Percentiles rank a stretch among this genome's conserved stretches.
Conservation (phyloP, 2,113 vertebrate species). For the Odocoileus hemionus region DNA sequence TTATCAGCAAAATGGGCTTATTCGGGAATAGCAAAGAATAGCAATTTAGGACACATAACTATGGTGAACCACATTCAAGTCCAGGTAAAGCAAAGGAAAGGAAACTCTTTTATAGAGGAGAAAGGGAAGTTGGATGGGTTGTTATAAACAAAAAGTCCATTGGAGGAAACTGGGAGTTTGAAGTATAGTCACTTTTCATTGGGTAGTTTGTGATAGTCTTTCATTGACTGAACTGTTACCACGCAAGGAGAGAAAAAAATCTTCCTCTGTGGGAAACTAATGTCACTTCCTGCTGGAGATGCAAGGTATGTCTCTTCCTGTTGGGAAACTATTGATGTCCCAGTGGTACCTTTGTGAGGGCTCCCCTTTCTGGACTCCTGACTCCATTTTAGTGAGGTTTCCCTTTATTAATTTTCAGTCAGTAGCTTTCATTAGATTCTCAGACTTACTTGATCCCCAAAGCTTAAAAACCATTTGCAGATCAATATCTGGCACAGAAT, state of each 20-base stretch:
- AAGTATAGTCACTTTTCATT: background rate
- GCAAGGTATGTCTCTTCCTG: background rate
- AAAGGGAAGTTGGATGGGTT: background rate
- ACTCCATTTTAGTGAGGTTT: background rate
- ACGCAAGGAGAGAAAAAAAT: background rate
- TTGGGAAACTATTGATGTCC: background rate
- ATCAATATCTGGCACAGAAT: background rate
- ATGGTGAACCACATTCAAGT: background rate
- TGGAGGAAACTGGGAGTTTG: background rate
- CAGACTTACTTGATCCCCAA: background rate
- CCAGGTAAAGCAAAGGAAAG: background rate
- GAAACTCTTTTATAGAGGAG: background rate
- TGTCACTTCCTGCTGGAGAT: background rate
- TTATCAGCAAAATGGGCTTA: background rate
- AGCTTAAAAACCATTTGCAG: background rate
- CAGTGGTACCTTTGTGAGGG: background rate
- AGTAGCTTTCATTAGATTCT: background rate
- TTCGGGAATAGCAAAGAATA: background rate
- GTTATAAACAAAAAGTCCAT: background rate
- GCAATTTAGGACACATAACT: background rate
- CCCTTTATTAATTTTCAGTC: background rate
- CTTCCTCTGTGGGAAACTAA: background rate
- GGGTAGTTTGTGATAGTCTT: background rate
- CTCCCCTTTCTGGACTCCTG: background rate
- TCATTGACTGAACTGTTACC: background rate